Conservation (phyloP, 2,888 invertebrate genomes). For the Pinctada fucata region DNA sequence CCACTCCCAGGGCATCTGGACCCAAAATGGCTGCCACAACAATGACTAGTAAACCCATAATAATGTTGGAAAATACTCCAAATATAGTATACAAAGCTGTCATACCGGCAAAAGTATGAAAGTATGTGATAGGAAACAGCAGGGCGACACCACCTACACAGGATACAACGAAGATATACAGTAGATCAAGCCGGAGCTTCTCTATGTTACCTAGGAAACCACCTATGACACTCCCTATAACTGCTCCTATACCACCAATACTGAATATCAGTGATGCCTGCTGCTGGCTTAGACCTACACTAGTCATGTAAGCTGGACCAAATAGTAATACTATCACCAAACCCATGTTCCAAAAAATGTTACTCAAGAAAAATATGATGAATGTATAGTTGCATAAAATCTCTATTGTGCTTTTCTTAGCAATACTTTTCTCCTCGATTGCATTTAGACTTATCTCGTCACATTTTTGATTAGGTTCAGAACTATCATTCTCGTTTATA, state of each 20-base stretch:
- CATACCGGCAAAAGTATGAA: conserved; percentile 42
- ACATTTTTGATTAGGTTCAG: background rate
- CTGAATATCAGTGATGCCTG: conserved; percentile 23
- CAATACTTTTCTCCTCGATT: conserved; percentile 19
- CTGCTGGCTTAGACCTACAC: conserved; percentile 48
- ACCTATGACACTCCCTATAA: conserved; percentile 62
- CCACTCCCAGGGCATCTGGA: conserved; percentile 60
- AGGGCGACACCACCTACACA: conserved; percentile 51
- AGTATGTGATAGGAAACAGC: conserved; percentile 42
- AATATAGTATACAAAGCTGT: conserved; percentile 17
- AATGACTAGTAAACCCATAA: conserved; percentile 64
- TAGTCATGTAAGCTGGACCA: conserved; percentile 57
- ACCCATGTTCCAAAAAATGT: conserved; percentile 66
- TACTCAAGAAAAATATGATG: conserved; percentile 63
- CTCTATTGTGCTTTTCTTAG: conserved; percentile 28
- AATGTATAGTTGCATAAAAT: conserved; percentile 57
- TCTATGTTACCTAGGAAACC: conserved; percentile 63
- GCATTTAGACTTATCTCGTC: conserved; percentile 20
- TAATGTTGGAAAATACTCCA: conserved; percentile 55
- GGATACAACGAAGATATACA: conserved; percentile 58
- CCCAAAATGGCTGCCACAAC: conserved; percentile 66
- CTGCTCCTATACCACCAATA: conserved; percentile 32
- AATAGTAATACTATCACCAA: conserved; percentile 58
- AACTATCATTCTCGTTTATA: background rate
- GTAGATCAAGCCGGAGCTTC: conserved; percentile 49